Base-by-base conservation (phyloP, 2,113 vertebrate genomes). In the Hippopotamus amphibius region DNA sequence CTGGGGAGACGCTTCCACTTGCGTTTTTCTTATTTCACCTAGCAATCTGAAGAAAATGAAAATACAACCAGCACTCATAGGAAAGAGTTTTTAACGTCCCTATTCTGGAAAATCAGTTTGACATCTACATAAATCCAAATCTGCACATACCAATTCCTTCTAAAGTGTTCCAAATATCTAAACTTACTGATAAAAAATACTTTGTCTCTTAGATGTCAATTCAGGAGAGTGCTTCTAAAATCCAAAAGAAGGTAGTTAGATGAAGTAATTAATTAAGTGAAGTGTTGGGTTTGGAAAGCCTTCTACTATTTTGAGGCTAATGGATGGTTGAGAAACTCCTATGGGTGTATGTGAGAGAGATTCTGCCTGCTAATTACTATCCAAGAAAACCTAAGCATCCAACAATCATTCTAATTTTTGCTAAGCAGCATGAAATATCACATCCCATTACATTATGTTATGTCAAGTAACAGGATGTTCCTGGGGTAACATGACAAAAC, bases 291-390 rank as follows among this genome's bases (percentile, higher is more conserved):
- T 84, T 74, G 94, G 89, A 97, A 97, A 97, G 57, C 59, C 91
- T 85, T 93, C 81, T 87, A 93, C 2, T 50, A 97, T 96, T 97
- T 98, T 79, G 95, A 94, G 96, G 97, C 87, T 98, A 96, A 95
- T 41, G 94, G 97, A 98, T 97, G 97, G 93, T 93, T 98, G 97
- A 97, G 97, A 98, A 98, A 98, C 94, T 96, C 97, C 92, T 97
- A 50, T 97, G 87, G 93, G 71, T 92, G 61, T 97, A 93, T 96
- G 96, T 91, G 97, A 37, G 61, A 97, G 94, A 95, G 98, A 98
- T 96, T 98, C 93, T 93, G 91, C 92, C 97, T 97, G 95, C 97
- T 98, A 98, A 98, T 98, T 98, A 97, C 94, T 96, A 93, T 90
- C 97, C 77, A 85, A 94, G 97, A 98, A 97, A 95, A 96, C 65